Percentiles rank a stretch among this genome's conserved stretches.
Conservation (phyloP, 2,113 vertebrate species). For the Chionodraco myersi region DNA sequence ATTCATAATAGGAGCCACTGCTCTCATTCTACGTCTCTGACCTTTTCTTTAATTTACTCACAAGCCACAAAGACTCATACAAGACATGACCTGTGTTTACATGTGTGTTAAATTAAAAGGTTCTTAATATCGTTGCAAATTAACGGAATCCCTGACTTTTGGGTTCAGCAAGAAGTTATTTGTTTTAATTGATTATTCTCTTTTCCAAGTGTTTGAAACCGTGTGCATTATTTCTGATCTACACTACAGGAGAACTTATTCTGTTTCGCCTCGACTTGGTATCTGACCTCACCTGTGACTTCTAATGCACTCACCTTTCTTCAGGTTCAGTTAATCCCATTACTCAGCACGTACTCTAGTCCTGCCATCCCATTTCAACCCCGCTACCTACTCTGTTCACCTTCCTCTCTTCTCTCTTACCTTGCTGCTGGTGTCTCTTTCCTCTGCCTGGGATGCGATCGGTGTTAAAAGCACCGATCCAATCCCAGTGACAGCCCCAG, state of each 20-base stretch:
- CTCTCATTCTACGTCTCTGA: conserved; percentile 37
- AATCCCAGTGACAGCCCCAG: not conserved
- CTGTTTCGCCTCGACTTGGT: not conserved
- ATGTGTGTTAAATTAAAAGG: not conserved
- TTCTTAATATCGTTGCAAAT: not conserved
- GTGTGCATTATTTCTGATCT: not conserved
- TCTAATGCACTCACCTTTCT: conserved; percentile 10
- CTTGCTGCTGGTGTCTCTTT: conserved; percentile 77
- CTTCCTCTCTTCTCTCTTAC: conserved; percentile 57
- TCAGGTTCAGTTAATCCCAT: conserved; percentile 44
- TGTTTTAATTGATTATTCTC: not conserved
- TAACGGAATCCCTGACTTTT: not conserved
- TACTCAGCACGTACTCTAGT: conserved; percentile 7
- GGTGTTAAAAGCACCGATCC: conserved; percentile 47
- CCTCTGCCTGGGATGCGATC: conserved; percentile 66
- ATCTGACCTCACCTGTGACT: conserved; percentile 31
- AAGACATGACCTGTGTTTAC: conserved; percentile 14
- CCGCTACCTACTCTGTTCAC: not conserved
- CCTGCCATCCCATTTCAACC: conserved; percentile 16
- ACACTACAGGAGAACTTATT: not conserved
- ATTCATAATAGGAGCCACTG: conserved; percentile 49
- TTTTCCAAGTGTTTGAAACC: not conserved
- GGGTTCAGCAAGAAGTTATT: not conserved
- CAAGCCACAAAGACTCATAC: conserved; percentile 10
- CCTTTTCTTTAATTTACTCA: conserved; percentile 34